phyloP scores from a whole-genome alignment of 2,888 invertebrate species.

The Amaurobius ferox region DNA sequence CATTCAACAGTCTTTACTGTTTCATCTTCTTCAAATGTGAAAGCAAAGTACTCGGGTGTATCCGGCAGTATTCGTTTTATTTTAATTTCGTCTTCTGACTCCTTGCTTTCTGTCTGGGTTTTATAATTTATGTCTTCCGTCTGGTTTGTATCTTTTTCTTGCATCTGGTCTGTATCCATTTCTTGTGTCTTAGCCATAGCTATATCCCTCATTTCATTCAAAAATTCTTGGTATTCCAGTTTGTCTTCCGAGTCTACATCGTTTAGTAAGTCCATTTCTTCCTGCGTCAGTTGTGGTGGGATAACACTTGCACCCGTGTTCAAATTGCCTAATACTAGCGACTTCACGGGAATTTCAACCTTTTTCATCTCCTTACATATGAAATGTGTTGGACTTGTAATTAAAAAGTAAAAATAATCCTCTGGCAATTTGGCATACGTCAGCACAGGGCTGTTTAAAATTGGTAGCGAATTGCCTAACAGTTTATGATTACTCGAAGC shows the following conservation, averaged over 20 bases:
- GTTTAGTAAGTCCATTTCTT: neutral
- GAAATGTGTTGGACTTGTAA: constrained; percentile 18
- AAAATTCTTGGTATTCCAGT: neutral
- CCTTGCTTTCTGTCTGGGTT: neutral
- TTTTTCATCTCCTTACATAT: too few species aligned
- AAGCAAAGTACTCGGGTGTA: constrained; percentile 41
- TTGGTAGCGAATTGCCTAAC: neutral
- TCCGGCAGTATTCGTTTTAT: constrained; percentile 21
- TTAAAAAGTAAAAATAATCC: constrained; percentile 29
- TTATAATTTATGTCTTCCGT: too few species aligned
- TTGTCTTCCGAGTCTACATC: neutral
- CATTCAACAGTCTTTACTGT: constrained; percentile 36
- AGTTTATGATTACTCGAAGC: neutral
- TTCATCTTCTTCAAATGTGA: constrained; percentile 19
- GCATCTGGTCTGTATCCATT: neutral
- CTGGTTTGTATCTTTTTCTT: neutral
- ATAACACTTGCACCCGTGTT: constrained; percentile 22
- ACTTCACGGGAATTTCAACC: too few species aligned
- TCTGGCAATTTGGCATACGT: constrained; percentile 26
- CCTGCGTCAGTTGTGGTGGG: neutral
- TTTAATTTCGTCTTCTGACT: neutral
- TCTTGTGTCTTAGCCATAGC: too few species aligned
- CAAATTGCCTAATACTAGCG: constrained; percentile 40
- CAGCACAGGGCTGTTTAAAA: constrained; percentile 9
- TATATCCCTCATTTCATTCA: neutral